Evolutionary conservation across 2,888 invertebrate genomes (phyloP).

Genomic region (Xanthia icteritia): DNA sequence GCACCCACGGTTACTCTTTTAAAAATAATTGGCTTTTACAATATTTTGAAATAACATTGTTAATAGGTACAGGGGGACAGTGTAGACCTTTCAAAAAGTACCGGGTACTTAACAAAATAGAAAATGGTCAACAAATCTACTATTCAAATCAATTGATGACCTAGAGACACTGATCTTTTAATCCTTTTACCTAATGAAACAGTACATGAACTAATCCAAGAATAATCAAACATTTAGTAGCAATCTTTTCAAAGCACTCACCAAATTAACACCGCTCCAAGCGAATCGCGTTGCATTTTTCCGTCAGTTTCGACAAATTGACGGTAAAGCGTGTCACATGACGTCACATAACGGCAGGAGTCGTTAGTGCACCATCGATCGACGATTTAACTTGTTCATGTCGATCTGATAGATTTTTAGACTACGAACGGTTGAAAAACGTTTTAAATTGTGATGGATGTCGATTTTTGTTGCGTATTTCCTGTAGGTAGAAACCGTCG

Average conservation of each 20-base stretch:
- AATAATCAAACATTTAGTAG: not conserved
- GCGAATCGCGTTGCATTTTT: slow-evolving; percentile 29
- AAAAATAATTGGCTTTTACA: too few species aligned
- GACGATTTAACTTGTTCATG: slow-evolving; percentile 39
- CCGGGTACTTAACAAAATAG: too few species aligned
- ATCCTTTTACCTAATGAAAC: not conserved
- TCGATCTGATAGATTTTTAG: slow-evolving; percentile 45
- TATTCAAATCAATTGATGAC: not conserved
- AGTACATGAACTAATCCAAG: not conserved
- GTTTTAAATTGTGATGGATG: slow-evolving; percentile 42
- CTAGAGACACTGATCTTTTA: not conserved
- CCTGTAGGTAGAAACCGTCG: not conserved
- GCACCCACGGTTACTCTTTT: too few species aligned
- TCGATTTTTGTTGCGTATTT: slow-evolving; percentile 1
- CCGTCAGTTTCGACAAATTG: slow-evolving; percentile 32
- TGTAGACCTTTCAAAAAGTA: too few species aligned
- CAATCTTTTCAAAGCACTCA: not conserved
- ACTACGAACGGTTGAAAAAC: slow-evolving; percentile 22
- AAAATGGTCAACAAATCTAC: too few species aligned
- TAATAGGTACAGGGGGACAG: too few species aligned
- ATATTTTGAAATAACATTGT: too few species aligned
- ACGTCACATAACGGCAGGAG: slow-evolving; percentile 17
- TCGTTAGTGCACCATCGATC: slow-evolving; percentile 37
- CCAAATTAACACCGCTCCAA: not conserved
- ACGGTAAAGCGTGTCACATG: slow-evolving; percentile 17